phyloP scores from a whole-genome alignment of 2,113 vertebrate species.

The Neofelis nebulosa region DNA sequence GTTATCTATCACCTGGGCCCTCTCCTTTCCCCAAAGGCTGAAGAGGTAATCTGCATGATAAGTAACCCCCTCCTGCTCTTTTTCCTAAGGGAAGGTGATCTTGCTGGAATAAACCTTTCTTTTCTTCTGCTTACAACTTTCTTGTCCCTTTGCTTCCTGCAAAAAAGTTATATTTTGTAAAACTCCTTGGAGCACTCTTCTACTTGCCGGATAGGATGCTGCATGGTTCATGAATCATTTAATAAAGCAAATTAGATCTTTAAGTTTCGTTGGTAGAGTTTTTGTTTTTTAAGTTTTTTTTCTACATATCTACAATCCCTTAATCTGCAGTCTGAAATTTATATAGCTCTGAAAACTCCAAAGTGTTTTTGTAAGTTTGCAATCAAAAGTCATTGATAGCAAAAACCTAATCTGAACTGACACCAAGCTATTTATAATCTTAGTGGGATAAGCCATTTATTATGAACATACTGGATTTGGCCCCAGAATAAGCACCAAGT shows the following conservation, averaged over 20 bases:
- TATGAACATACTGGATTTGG: neutral
- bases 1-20: neutral
- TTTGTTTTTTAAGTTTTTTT: neutral
- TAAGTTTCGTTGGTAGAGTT: neutral
- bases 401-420: neutral
- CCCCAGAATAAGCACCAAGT: neutral
- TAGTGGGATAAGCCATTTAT: neutral
- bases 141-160: neutral
- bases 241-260: neutral
- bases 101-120: neutral
- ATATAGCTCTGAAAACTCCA: neutral
- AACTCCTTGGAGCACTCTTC: neutral
- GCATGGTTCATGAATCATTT: neutral
- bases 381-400: neutral
- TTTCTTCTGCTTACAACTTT: neutral
- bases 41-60: neutral
- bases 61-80: neutral
- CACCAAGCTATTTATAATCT: neutral
- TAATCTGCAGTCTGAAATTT: neutral
- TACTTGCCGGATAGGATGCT: neutral
- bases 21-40: neutral
- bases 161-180: neutral
- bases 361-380: neutral
- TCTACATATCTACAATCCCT: neutral
- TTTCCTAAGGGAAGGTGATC: neutral